Conservation (phyloP, 2,113 vertebrate species). For the Crotalus tigris region DNA sequence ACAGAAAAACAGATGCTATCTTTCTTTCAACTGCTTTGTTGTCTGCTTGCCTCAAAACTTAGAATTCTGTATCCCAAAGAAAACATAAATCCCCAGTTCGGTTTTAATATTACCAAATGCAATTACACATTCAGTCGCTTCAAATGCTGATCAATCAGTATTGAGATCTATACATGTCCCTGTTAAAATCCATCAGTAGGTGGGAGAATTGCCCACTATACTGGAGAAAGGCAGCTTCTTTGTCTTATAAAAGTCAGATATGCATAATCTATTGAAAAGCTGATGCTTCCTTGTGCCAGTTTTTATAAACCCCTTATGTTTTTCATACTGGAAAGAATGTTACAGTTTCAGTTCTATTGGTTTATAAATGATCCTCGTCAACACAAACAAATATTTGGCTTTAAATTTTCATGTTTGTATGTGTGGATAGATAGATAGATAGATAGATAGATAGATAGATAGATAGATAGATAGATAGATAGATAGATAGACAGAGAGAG, state of each 20-base stretch:
- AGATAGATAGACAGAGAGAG: no score
- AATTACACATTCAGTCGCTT: slow-evolving; percentile 61
- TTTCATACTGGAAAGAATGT: background rate
- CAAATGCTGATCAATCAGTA: slow-evolving; percentile 21
- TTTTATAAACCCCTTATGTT: slow-evolving; percentile 13
- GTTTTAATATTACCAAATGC: slow-evolving; percentile 69
- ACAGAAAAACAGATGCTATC: slow-evolving; percentile 79
- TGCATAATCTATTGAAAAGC: slow-evolving; percentile 38
- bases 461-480: no score
- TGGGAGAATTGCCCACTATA: slow-evolving; percentile 37
- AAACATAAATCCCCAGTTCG: slow-evolving; percentile 73
- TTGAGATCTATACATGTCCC: background rate
- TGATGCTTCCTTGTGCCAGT: slow-evolving; percentile 28
- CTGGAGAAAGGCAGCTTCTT: slow-evolving; percentile 55
- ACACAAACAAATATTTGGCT: background rate
- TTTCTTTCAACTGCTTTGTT: slow-evolving; percentile 79
- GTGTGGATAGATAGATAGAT: background rate
- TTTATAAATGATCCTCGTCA: background rate
- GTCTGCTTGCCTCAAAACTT: slow-evolving; percentile 71
- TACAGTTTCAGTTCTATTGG: background rate
- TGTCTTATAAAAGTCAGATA: slow-evolving; percentile 26
- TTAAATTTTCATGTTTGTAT: background rate
- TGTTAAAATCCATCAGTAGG: slow-evolving; percentile 16
- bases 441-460: no score
- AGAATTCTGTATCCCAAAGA: slow-evolving; percentile 68